A percentile compares a stretch with the other conserved stretches of the same genome.
phyloP scores from a whole-genome alignment of 2,888 invertebrate species.

The Melanchra persicariae region DNA sequence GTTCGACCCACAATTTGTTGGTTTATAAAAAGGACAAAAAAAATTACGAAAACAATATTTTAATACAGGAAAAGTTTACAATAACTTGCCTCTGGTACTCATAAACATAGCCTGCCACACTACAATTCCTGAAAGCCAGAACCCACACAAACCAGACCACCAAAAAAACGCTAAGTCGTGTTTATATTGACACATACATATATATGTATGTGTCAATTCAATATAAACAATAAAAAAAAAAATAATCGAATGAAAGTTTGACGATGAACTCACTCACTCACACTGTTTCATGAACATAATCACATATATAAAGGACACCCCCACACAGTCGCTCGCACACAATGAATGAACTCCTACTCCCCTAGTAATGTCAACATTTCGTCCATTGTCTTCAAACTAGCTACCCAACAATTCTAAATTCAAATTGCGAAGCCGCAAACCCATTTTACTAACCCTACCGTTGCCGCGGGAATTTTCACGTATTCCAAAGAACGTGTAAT shows the following conservation, averaged over 20 bases:
- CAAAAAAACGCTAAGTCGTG: too few species aligned
- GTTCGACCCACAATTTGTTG: slow-evolving; percentile 12
- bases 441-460: slow-evolving; percentile 45
- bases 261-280: not conserved
- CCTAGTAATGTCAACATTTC: slow-evolving; percentile 39
- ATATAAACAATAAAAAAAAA: too few species aligned
- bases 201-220: too few species aligned
- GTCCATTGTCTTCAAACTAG: slow-evolving; percentile 46
- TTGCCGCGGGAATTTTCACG: slow-evolving; percentile 54
- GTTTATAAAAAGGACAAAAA: slow-evolving; percentile 1
- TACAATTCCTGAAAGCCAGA: too few species aligned
- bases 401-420: slow-evolving; percentile 50
- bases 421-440: slow-evolving; percentile 52
- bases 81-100: too few species aligned
- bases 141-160: too few species aligned
- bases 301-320: not conserved
- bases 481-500: slow-evolving; percentile 64
- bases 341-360: slow-evolving; percentile 29
- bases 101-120: too few species aligned
- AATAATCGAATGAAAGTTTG: not conserved
- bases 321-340: slow-evolving; percentile 5
- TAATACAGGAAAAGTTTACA: too few species aligned
- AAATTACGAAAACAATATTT: not conserved
- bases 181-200: too few species aligned
- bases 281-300: not conserved